Percentiles rank a stretch among this genome's conserved stretches.
Conservation (phyloP, 2,113 vertebrate genomes). For the Pseudonaja textilis region DNA sequence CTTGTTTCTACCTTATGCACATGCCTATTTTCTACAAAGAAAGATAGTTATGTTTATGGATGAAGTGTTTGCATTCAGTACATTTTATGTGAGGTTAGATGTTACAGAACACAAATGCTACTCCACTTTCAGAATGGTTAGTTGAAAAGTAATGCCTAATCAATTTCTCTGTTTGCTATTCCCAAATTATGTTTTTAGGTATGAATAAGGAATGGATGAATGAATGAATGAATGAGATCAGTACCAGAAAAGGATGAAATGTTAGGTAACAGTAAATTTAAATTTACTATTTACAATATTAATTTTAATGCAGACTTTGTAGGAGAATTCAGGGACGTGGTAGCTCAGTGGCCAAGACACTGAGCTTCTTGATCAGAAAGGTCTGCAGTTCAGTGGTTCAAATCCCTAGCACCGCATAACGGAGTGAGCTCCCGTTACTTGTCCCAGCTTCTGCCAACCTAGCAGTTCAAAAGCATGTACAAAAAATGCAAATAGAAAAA, state of each 20-base stretch:
- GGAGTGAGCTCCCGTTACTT: no score
- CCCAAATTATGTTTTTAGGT: slow-evolving; percentile 1
- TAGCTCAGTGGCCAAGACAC: no score
- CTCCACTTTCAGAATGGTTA: neutral
- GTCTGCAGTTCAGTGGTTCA: no score
- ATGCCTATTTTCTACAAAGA: neutral
- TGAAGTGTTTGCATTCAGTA: neutral
- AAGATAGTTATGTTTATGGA: neutral
- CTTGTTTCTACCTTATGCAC: neutral
- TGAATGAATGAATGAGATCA: neutral
- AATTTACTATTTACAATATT: neutral
- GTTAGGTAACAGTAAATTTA: slow-evolving; percentile 15
- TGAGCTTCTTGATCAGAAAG: no score
- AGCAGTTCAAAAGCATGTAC: no score
- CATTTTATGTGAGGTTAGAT: neutral
- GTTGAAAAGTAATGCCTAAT: neutral
- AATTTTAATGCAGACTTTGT: slow-evolving; percentile 19
- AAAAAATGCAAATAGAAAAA: no score
- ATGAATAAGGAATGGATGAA: neutral
- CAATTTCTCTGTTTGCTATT: slow-evolving; percentile 27
- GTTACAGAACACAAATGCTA: neutral
- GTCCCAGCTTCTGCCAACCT: no score
- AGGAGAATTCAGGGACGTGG: neutral
- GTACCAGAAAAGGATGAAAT: slow-evolving; percentile 22
- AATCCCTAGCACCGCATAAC: no score